These are phyloP conservation scores for Meiosimyza platycephala DNA, from an alignment of 2,888 invertebrate genomes.

Conservation along the genomic window DNA sequence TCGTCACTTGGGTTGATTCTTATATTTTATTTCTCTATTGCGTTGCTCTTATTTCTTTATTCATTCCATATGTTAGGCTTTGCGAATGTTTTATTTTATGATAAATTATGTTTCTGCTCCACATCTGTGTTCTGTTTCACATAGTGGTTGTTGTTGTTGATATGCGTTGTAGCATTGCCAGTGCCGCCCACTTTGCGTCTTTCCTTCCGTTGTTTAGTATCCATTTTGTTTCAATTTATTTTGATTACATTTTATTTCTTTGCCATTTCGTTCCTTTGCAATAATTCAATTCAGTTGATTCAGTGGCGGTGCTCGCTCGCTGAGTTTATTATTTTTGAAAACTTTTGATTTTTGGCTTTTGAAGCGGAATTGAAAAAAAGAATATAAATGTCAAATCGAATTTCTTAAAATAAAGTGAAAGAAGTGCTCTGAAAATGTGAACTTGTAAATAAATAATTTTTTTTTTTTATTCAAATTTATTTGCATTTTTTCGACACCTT, in stretches of 20 bases:
- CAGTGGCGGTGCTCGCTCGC: conserved; percentile 34
- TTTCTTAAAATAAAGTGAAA: too few species aligned
- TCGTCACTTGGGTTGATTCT: too few species aligned
- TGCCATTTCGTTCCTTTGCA: conserved; percentile 46
- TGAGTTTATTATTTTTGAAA: conserved; percentile 40
- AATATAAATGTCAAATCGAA: conserved; percentile 2
- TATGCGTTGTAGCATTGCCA: neutral
- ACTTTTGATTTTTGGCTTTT: conserved; percentile 33
- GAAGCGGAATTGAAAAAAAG: conserved; percentile 20
- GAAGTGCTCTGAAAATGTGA: too few species aligned
- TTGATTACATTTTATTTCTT: conserved; percentile 35
- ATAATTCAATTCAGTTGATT: conserved; percentile 48
- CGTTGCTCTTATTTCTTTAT: neutral
- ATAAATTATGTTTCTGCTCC: neutral
- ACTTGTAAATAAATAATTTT: too few species aligned
- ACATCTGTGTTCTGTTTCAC: neutral
- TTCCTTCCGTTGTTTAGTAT: neutral
- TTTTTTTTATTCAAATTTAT: neutral
- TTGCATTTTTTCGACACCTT: neutral
- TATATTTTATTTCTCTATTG: neutral
- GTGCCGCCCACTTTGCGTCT: neutral
- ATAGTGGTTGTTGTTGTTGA: conserved; percentile 18
- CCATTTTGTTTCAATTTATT: conserved; percentile 35
- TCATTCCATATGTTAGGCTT: neutral
- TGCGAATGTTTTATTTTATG: neutral